Evolutionary conservation across 2,797 vertebrate species (phyloP).

Genomic region (Coregonus suidteri): DNA sequence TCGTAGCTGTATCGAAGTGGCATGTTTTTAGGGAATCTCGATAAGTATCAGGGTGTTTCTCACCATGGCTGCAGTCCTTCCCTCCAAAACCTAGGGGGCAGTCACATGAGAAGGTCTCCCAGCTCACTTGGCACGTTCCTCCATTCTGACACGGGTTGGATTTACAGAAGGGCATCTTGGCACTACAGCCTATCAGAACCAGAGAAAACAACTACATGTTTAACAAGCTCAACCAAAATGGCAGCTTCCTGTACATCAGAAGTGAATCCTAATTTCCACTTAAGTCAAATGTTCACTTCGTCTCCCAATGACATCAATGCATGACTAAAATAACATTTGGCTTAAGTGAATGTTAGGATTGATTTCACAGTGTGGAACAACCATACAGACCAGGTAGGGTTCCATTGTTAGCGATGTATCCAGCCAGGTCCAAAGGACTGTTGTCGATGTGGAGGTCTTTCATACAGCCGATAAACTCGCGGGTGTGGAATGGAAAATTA

Average conservation of each 20-base stretch:
- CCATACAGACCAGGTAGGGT: conserved; percentile 84
- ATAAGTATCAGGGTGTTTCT: conserved; percentile 32
- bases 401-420: conserved; percentile 95
- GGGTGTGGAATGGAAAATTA: conserved; percentile 90
- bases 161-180: conserved; percentile 90
- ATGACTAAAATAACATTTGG: too few species aligned
- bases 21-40: too few species aligned
- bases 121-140: conserved; percentile 89
- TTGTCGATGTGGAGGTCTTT: conserved; percentile 93
- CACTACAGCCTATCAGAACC: conserved; percentile 84
- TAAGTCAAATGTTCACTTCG: too few species aligned
- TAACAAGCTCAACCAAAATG: neutral
- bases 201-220: conserved; percentile 1
- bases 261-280: too few species aligned
- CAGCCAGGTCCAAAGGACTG: conserved; percentile 89
- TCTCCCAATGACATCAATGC: too few species aligned
- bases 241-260: too few species aligned
- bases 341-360: too few species aligned
- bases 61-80: conserved; percentile 92
- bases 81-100: conserved; percentile 95
- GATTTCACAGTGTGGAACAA: neutral
- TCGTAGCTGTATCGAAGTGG: too few species aligned
- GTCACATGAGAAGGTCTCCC: conserved; percentile 93
- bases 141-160: conserved; percentile 93
- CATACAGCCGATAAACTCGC: conserved; percentile 97